These are phyloP conservation scores for Ischnus inquisitorius DNA, from an alignment of 2,888 invertebrate species.

Conservation along the genomic window DNA sequence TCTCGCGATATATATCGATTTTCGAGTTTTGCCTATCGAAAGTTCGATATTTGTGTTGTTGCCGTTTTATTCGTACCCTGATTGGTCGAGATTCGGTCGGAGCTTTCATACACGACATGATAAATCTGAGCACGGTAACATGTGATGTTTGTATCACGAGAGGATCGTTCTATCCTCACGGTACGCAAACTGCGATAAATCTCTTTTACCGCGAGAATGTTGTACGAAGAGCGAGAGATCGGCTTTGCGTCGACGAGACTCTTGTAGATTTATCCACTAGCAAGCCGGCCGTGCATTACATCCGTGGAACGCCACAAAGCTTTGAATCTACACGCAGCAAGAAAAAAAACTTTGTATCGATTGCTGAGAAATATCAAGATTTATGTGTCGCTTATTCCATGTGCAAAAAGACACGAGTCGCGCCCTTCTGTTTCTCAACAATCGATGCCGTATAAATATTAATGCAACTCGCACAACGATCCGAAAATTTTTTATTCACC, in stretches of 20 bases:
- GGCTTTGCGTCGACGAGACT: conserved; percentile 25
- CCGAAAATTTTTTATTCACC: not conserved
- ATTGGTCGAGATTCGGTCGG: too few relatives aligned
- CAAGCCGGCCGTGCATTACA: not conserved
- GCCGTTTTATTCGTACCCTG: too few relatives aligned
- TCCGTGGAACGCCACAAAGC: too few relatives aligned
- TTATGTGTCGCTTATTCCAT: too few relatives aligned
- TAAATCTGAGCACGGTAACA: conserved; percentile 25
- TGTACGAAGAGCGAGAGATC: conserved; percentile 38
- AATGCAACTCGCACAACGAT: not conserved
- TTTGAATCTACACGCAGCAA: too few relatives aligned
- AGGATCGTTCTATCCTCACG: conserved; percentile 52
- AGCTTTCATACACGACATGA: conserved; percentile 42
- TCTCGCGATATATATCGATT: conserved; percentile 26
- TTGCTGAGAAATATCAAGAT: too few relatives aligned
- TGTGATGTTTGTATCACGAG: conserved; percentile 35
- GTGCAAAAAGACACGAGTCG: too few relatives aligned
- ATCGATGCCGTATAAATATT: not conserved
- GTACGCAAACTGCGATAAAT: conserved; percentile 57
- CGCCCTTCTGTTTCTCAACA: not conserved
- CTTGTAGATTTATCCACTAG: conserved; percentile 37
- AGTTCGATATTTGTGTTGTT: too few relatives aligned
- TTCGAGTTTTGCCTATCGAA: too few relatives aligned
- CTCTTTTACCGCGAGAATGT: conserved; percentile 47
- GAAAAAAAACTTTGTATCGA: too few relatives aligned